These are phyloP conservation scores for Gymnothorax reevesii DNA, from an alignment of 2,797 vertebrate species.

Conservation along the genomic window DNA sequence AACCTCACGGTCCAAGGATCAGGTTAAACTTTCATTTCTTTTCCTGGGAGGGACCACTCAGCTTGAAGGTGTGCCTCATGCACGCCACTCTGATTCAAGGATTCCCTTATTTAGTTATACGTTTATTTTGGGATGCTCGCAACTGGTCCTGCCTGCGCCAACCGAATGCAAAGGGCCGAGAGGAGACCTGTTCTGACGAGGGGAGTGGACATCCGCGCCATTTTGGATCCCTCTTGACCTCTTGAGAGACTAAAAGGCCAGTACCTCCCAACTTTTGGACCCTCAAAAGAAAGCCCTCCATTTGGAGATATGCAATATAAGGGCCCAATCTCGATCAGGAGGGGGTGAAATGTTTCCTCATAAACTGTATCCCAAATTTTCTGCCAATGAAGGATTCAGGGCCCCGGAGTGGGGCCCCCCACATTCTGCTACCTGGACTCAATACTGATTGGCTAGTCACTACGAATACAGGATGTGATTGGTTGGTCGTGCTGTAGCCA, in stretches of 20 bases:
- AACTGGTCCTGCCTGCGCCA: slow-evolving; percentile 71
- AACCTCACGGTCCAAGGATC: background rate
- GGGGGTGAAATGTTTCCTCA: background rate
- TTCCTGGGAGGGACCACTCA: slow-evolving; percentile 23
- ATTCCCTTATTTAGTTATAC: slow-evolving; percentile 73
- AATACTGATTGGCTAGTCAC: background rate
- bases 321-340: background rate
- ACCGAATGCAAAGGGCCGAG: slow-evolving; percentile 58
- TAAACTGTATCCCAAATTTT: background rate
- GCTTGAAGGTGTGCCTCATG: slow-evolving; percentile 50
- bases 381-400: background rate
- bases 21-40: slow-evolving; percentile 17
- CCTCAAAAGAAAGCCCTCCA: background rate
- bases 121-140: slow-evolving; percentile 67
- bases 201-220: background rate
- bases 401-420: background rate
- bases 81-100: slow-evolving; percentile 59
- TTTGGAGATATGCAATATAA: slow-evolving; percentile 8
- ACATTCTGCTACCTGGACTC: background rate
- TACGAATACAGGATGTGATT: background rate
- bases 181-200: background rate
- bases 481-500: background rate
- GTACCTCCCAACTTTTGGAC: background rate
- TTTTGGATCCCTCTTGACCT: background rate
- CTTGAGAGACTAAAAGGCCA: background rate